Evolutionary conservation across 2,113 vertebrate genomes (phyloP), one percentile per base, ranked within the genome.

Genomic region (Collichthys lucidus): DNA sequence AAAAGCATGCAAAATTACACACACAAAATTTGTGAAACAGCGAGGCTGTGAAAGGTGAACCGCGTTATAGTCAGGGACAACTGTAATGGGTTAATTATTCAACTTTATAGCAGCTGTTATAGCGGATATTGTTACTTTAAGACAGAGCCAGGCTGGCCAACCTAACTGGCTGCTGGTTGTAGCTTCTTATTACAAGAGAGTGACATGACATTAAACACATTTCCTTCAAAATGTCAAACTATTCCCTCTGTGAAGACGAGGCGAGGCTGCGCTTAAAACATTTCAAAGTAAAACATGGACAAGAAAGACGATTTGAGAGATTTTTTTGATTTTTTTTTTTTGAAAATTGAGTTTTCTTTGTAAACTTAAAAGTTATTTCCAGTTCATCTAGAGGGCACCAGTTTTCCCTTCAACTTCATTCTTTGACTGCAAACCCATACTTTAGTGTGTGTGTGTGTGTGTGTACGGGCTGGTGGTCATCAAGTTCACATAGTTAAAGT

Each of bases 401-500:
- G 60, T 61, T 72, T 82, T 80, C 40, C 29, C 57, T 76, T 60
- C 4, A 68, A 52, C 26, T 78, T 20, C 2, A 65, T 22, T 78
- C 16, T 76, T 64, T 72, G 19, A 59, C 61, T 80, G 19, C 24
- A 75, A 35, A 57, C n/a, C 53, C 59, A 40, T 19, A 49, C 46
- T 62, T 57, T 2, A 24, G 14, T 42, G 24, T 77, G 49, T 61
- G 61, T 65, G 62, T 80, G 59, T 55, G n/a, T 57, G 29, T 29
- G 29, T 29, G 29, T 29, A 22, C 52, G 47, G 17, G 16, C 15
- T 29, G 31, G 35, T 77, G 68, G 67, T 87, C 60, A 82, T 61
- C 26, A 74, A 60, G 64, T 82, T 87, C 79, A 83, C 79, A 79
- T 69, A 73, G 83, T 78, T 83, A 73, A 79, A 83, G 49, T 62